A percentile compares a stretch with the other conserved stretches of the same genome.
These are phyloP conservation scores for Panthera leo DNA, from an alignment of 2,113 vertebrate species.

Conservation along the genomic window DNA sequence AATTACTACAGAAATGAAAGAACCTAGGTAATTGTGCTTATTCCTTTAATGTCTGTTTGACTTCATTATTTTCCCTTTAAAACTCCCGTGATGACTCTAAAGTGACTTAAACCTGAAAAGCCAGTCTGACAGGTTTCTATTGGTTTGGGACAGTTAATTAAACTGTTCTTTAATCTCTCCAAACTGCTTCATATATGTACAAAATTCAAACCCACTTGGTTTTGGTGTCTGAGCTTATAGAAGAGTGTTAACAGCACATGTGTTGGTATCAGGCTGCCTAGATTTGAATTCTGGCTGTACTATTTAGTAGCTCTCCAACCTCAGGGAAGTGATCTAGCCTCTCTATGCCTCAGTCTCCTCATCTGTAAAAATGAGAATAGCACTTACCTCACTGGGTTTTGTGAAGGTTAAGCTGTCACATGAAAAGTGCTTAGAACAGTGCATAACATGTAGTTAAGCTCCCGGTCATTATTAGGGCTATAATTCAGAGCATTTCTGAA, in stretches of 20 bases:
- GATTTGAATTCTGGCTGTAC: neutral
- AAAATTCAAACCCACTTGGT: neutral
- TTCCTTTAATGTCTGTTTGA: neutral
- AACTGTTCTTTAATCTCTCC: neutral
- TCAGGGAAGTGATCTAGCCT: neutral
- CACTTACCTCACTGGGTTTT: neutral
- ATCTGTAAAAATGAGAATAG: neutral
- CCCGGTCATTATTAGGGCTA: neutral
- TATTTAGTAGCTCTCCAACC: neutral
- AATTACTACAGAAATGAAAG: neutral
- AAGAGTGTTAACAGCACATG: neutral
- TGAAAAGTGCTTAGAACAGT: neutral
- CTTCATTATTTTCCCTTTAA: slow-evolving; percentile 19
- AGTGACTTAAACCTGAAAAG: neutral
- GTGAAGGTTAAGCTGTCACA: neutral
- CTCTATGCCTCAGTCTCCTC: neutral
- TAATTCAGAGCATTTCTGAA: neutral
- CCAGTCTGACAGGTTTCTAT: neutral
- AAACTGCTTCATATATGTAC: neutral
- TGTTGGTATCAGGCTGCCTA: no score
- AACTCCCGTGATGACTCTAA: neutral
- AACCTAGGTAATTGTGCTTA: neutral
- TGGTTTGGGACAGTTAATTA: neutral
- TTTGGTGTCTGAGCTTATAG: neutral
- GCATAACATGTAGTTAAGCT: neutral